These are phyloP conservation scores for Brachionus paranguensis DNA, from an alignment of 1,140 invertebrate genomes.

Conservation along the genomic window DNA sequence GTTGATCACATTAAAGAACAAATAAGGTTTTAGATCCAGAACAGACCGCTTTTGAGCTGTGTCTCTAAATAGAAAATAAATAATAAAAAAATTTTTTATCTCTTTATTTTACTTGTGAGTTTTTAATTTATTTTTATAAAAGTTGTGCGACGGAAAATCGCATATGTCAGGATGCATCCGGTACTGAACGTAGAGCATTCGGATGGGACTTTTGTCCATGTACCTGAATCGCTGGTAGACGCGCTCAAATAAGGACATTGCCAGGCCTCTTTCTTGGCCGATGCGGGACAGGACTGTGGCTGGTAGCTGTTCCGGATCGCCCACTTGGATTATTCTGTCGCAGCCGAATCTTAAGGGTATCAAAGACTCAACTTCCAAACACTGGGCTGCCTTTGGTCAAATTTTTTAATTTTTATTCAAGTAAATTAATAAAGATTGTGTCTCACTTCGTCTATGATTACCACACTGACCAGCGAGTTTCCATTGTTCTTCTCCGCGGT, in stretches of 20 bases:
- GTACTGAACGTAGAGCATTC: constrained; percentile 30
- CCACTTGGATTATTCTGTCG: constrained; percentile 11
- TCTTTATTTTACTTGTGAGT: constrained; percentile 1
- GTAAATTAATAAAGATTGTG: background rate
- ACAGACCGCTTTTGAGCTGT: background rate
- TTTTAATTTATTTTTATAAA: constrained; percentile 12
- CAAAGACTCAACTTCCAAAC: constrained; percentile 26
- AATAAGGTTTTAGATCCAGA: background rate
- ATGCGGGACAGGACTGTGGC: constrained; percentile 1
- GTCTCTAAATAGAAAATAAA: background rate
- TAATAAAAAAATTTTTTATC: background rate
- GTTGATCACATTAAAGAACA: background rate
- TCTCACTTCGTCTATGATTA: background rate
- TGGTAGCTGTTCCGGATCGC: constrained; percentile 34
- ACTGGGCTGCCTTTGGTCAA: background rate
- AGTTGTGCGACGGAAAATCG: background rate
- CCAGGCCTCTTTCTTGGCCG: background rate
- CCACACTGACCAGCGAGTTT: background rate
- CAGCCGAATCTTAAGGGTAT: constrained; percentile 7
- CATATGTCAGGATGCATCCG: constrained; percentile 28
- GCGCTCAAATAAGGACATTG: background rate
- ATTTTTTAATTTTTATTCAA: background rate
- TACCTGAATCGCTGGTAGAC: background rate
- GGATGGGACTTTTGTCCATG: background rate
- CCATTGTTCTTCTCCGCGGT: background rate